These are phyloP conservation scores for Tetheella fluctuosa DNA, from an alignment of 2,888 invertebrate genomes.

Conservation along the genomic window DNA sequence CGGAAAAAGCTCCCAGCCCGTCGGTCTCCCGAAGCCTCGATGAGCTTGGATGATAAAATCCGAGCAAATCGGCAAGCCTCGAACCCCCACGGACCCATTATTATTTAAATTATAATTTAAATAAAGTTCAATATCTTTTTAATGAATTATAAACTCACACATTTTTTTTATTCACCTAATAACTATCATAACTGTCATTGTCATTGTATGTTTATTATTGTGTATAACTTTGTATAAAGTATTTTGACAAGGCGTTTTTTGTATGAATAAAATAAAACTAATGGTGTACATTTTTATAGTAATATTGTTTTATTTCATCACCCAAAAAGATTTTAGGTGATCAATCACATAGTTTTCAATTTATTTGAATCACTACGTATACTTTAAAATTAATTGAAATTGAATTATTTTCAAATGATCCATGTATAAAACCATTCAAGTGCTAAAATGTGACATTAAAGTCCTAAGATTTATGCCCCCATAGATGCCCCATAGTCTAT, in stretches of 20 bases:
- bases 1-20: too few relatives aligned
- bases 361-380: too few relatives aligned
- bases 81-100: too few relatives aligned
- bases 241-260: conserved; percentile 71
- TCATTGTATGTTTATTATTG: conserved; percentile 19
- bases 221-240: conserved; percentile 73
- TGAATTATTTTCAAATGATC: too few relatives aligned
- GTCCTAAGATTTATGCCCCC: conserved; percentile 21
- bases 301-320: conserved; percentile 37
- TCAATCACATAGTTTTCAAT: too few relatives aligned
- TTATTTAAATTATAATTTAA: too few relatives aligned
- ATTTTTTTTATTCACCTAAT: background rate
- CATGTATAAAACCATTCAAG: background rate
- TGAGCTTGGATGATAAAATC: too few relatives aligned
- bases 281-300: conserved; percentile 69
- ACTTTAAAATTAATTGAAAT: too few relatives aligned
- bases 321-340: background rate
- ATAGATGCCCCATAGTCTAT: conserved; percentile 5
- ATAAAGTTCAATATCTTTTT: too few relatives aligned
- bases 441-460: conserved; percentile 7
- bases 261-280: conserved; percentile 60
- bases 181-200: too few relatives aligned
- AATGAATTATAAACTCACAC: background rate
- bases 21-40: too few relatives aligned
- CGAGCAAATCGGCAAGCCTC: too few relatives aligned